Conservation (phyloP, 1,140 invertebrate genomes). For the Pogonomyrmex californicus region DNA sequence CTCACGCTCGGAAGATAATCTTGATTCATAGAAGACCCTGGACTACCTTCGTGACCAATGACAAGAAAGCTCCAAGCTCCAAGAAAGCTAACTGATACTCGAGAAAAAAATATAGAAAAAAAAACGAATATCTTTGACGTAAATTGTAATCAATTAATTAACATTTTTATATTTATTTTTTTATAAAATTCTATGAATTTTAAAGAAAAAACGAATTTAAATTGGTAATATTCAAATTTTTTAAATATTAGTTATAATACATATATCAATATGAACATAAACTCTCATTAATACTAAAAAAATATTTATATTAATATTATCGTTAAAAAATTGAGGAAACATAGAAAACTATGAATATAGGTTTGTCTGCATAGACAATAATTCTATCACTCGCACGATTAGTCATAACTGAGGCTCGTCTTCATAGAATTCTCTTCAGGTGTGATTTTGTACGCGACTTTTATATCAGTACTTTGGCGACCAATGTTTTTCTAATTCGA, state of each 20-base stretch:
- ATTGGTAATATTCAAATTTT: not conserved
- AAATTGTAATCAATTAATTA: slow-evolving; percentile 2
- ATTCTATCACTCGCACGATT: slow-evolving; percentile 45
- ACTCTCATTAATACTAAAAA: not conserved
- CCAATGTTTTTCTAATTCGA: slow-evolving; percentile 53
- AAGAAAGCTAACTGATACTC: not conserved
- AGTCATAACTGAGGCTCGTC: slow-evolving; percentile 35
- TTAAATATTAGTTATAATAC: not conserved
- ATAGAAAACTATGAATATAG: not conserved
- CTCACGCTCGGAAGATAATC: slow-evolving; percentile 41
- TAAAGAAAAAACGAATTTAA: not conserved
- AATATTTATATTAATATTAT: not conserved
- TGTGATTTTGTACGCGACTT: not conserved
- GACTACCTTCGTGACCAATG: slow-evolving; percentile 5
- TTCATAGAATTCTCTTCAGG: slow-evolving; percentile 37
- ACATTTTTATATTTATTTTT: not conserved
- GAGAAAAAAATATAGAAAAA: not conserved
- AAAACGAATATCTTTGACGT: not conserved
- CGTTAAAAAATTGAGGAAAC: not conserved
- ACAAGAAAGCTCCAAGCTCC: no score
- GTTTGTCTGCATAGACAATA: slow-evolving; percentile 3
- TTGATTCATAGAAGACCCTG: slow-evolving; percentile 42
- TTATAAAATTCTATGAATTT: no score
- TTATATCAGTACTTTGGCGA: not conserved
- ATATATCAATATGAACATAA: not conserved